Evolutionary conservation across 2,113 vertebrate genomes (phyloP).

Genomic region (Gracilinanus agilis): DNA sequence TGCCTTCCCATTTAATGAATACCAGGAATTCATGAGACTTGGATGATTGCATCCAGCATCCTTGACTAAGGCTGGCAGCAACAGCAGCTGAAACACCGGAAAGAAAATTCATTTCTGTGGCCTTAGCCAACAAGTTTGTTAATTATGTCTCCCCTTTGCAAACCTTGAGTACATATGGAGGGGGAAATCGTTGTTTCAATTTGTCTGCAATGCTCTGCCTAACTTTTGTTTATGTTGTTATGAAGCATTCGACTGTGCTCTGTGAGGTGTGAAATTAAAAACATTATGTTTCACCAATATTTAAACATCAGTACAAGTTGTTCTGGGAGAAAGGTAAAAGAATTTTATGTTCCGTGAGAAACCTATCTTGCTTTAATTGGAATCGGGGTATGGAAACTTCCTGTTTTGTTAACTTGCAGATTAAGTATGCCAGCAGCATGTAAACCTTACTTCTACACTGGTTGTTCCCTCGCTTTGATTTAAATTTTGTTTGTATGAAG

Average conservation of each 20-base stretch:
- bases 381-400: conserved; percentile 69
- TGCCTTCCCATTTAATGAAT: conserved; percentile 41
- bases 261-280: conserved; percentile 86
- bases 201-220: conserved; percentile 80
- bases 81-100: conserved; percentile 78
- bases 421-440: conserved; percentile 63
- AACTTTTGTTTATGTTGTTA: conserved; percentile 81
- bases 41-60: conserved; percentile 71
- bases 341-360: conserved; percentile 47
- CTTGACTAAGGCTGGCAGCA: conserved; percentile 71
- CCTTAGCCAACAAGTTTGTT: conserved; percentile 87
- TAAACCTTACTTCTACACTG: conserved; percentile 59
- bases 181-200: conserved; percentile 63
- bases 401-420: conserved; percentile 67
- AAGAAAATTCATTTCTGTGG: conserved; percentile 86
- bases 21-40: conserved; percentile 67
- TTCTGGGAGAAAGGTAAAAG: conserved; percentile 42
- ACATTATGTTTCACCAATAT: conserved; percentile 73
- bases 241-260: conserved; percentile 81
- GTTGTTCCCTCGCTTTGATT: conserved; percentile 69
- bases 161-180: conserved; percentile 38
- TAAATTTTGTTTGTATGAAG: conserved; percentile 66
- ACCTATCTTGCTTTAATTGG: conserved; percentile 47
- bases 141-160: conserved; percentile 66
- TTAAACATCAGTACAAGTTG: conserved; percentile 62